A percentile compares a stretch with the other conserved stretches of the same genome.
Evolutionary conservation across 30 jellyfish, hydroid and myxozoan genomes (phyloP).

Genomic region (Sanderia malayensis): DNA sequence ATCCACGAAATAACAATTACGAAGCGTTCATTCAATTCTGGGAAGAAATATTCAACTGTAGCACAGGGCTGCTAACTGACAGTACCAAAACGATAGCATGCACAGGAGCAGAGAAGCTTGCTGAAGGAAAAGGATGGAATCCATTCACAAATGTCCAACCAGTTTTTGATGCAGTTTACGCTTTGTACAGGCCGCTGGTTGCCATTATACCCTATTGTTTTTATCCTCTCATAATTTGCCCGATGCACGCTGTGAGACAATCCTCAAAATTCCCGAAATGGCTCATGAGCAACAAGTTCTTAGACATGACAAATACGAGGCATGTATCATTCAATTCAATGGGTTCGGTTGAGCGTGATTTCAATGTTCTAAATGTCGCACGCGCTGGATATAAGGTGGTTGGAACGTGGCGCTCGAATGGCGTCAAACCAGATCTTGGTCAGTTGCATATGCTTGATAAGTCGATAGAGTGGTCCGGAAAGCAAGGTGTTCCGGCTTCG

Average conservation of each 20-base stretch:
- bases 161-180: conserved; percentile 40
- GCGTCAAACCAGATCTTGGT: conserved; percentile 12
- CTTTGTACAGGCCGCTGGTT: conserved; percentile 3
- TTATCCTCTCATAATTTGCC: not conserved
- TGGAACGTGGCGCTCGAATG: conserved; percentile 33
- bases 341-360: conserved; percentile 40
- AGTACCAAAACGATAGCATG: conserved; percentile 7
- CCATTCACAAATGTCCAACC: conserved; percentile 38
- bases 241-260: not conserved
- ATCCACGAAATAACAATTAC: conserved; percentile 27
- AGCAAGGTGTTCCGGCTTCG: conserved; percentile 25
- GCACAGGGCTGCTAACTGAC: not conserved
- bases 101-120: conserved; percentile 30
- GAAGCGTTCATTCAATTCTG: conserved; percentile 24
- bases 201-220: conserved; percentile 8
- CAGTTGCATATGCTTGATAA: not conserved
- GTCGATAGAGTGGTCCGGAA: conserved; percentile 6
- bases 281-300: not conserved
- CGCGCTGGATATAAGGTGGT: conserved; percentile 2
- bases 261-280: not conserved
- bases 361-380: conserved; percentile 16
- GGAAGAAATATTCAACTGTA: conserved; percentile 48
- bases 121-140: conserved; percentile 31
- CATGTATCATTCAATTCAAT: conserved; percentile 15
- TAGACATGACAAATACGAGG: conserved; percentile 13